phyloP scores from a whole-genome alignment of 2,888 invertebrate species.

The Ornithoptera alexandrae region DNA sequence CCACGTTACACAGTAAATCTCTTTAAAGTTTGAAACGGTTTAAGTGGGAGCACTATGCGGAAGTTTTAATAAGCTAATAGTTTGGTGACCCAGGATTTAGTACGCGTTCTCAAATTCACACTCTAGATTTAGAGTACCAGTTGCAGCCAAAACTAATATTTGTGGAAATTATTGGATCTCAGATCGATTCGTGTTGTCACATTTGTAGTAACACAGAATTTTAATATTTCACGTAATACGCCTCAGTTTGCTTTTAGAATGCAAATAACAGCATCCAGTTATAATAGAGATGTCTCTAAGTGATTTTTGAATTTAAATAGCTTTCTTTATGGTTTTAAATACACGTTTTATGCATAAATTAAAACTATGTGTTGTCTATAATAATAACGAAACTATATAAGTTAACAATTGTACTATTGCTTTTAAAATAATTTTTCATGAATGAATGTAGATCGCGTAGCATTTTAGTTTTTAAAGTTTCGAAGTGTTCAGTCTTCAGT shows the following conservation, averaged over 20 bases:
- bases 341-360: too few relatives aligned
- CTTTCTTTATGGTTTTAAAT: too few relatives aligned
- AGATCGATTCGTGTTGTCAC: constrained; percentile 15
- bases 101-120: constrained; percentile 13
- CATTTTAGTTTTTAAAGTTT: constrained; percentile 4
- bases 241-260: constrained; percentile 8
- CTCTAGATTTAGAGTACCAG: constrained; percentile 15
- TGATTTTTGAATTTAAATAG: too few relatives aligned
- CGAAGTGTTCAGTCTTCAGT: constrained; percentile 15
- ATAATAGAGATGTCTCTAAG: background rate
- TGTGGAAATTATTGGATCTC: constrained; percentile 22
- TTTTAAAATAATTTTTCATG: background rate
- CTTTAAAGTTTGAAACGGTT: constrained; percentile 2
- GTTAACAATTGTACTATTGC: background rate
- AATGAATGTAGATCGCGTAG: background rate
- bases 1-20: background rate
- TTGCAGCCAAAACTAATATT: constrained; percentile 21
- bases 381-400: background rate
- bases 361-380: too few relatives aligned
- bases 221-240: constrained; percentile 10
- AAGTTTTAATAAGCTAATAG: constrained; percentile 1
- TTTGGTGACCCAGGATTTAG: constrained; percentile 14
- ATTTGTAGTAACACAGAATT: constrained; percentile 9
- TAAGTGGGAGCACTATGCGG: background rate
- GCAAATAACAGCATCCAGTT: too few relatives aligned